A percentile compares a stretch with the other conserved stretches of the same genome.
Conservation (phyloP, 2,888 invertebrate genomes). For the Sesamia inferens region DNA sequence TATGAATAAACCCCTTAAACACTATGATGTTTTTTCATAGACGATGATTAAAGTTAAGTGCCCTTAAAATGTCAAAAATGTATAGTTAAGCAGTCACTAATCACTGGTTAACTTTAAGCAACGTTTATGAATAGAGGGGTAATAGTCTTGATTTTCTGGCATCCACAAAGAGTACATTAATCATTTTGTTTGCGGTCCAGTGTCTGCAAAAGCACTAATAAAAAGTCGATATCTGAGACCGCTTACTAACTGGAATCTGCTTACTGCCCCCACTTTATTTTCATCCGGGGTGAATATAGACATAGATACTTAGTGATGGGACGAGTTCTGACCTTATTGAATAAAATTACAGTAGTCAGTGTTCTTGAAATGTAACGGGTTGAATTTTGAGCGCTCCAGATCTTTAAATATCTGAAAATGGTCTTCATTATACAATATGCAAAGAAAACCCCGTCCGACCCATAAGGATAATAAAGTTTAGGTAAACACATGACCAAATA, state of each 20-base stretch:
- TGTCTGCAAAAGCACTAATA: slow-evolving; percentile 31
- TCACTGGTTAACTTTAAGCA: too few species aligned
- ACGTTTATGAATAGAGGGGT: too few species aligned
- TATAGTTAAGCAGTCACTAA: too few species aligned
- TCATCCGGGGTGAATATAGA: slow-evolving; percentile 34
- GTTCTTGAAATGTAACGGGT: not conserved
- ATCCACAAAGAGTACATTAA: slow-evolving; percentile 2
- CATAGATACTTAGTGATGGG: slow-evolving; percentile 8
- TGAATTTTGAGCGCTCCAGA: not conserved
- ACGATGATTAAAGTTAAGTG: too few species aligned
- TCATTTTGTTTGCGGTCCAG: slow-evolving; percentile 27
- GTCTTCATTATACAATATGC: too few species aligned
- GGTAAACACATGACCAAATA: too few species aligned
- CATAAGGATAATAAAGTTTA: too few species aligned
- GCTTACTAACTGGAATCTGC: slow-evolving; percentile 31
- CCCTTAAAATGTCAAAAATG: too few species aligned
- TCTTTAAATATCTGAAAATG: not conserved
- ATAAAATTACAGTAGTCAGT: slow-evolving; percentile 19
- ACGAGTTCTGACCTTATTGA: slow-evolving; percentile 24
- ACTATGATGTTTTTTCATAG: too few species aligned
- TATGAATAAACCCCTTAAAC: too few species aligned
- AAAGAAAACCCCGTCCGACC: too few species aligned
- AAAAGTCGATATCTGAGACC: slow-evolving; percentile 37
- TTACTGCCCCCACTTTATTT: slow-evolving; percentile 30
- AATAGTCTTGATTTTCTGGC: not conserved